phyloP scores from a whole-genome alignment of 2,113 vertebrate species.

The Chaenogobius annularis region DNA sequence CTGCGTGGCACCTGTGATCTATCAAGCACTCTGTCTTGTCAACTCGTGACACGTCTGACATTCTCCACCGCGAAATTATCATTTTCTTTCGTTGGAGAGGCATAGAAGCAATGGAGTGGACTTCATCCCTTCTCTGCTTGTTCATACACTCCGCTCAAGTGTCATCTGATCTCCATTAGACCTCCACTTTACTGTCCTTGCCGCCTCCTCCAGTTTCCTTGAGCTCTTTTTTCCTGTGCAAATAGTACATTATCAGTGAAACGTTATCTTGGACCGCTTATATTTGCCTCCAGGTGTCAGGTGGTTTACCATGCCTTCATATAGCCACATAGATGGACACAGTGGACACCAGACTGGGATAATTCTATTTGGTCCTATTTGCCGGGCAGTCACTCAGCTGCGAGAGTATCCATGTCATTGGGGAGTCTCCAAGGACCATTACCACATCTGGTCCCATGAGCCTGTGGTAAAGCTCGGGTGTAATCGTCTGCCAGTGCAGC shows the following conservation, averaged over 20 bases:
- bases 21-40: conserved; percentile 25
- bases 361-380: conserved; percentile 68
- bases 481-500: conserved; percentile 52
- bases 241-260: conserved; percentile 40
- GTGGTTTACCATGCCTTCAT: conserved; percentile 24
- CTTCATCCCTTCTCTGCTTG: conserved; percentile 58
- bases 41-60: conserved; percentile 40
- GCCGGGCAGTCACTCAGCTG: conserved; percentile 61
- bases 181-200: conserved; percentile 53
- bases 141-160: conserved; percentile 59
- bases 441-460: conserved; percentile 60
- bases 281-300: conserved; percentile 37
- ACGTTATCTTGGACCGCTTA: conserved; percentile 20
- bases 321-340: conserved; percentile 40
- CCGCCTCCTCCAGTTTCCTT: conserved; percentile 57
- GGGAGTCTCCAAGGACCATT: conserved; percentile 66
- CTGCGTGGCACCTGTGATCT: conserved; percentile 20
- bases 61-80: conserved; percentile 54
- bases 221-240: conserved; percentile 46
- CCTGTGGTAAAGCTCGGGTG: conserved; percentile 59
- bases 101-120: conserved; percentile 44
- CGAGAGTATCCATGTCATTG: conserved; percentile 54
- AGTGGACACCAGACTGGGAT: conserved; percentile 55
- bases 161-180: conserved; percentile 67
- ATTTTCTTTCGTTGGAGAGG: conserved; percentile 63